Percentiles rank a stretch among this genome's conserved stretches.
Conservation (phyloP, 2,113 vertebrate species). For the Ammodytes marinus region DNA sequence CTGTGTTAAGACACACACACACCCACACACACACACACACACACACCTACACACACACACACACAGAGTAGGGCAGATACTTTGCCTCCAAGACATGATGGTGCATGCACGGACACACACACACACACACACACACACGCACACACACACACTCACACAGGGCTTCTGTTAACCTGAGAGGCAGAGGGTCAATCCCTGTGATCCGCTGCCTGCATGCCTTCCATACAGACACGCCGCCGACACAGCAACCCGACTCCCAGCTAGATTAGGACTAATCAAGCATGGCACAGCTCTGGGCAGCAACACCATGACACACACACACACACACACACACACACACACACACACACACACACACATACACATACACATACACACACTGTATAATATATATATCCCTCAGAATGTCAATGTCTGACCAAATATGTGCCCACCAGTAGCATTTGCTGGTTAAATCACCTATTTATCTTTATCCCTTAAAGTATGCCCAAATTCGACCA, state of each 20-base stretch:
- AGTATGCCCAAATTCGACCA: no score
- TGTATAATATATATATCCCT: not conserved
- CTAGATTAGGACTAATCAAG: constrained; percentile 82
- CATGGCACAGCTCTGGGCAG: constrained; percentile 65
- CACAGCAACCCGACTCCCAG: constrained; percentile 81
- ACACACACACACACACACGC: constrained; percentile 43
- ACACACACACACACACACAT: constrained; percentile 23
- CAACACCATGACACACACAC: constrained; percentile 39
- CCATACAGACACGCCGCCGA: constrained; percentile 78
- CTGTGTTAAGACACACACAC: constrained; percentile 6
- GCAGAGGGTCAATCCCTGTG: constrained; percentile 83
- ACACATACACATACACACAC: constrained; percentile 41
- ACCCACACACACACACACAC: constrained; percentile 40
- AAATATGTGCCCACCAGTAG: constrained; percentile 25
- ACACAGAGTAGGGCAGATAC: constrained; percentile 3
- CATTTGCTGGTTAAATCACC: not conserved
- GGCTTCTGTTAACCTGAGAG: constrained; percentile 87
- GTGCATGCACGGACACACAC: not conserved
- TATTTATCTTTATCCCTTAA: no score
- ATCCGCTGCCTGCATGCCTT: constrained; percentile 82
- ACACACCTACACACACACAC: constrained; percentile 39
- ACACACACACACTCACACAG: constrained; percentile 40
- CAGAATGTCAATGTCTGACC: not conserved
- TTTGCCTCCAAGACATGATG: no score
- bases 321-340: constrained; percentile 33